These are phyloP conservation scores for Chionis minor DNA, from an alignment of 2,113 vertebrate species.

Conservation along the genomic window DNA sequence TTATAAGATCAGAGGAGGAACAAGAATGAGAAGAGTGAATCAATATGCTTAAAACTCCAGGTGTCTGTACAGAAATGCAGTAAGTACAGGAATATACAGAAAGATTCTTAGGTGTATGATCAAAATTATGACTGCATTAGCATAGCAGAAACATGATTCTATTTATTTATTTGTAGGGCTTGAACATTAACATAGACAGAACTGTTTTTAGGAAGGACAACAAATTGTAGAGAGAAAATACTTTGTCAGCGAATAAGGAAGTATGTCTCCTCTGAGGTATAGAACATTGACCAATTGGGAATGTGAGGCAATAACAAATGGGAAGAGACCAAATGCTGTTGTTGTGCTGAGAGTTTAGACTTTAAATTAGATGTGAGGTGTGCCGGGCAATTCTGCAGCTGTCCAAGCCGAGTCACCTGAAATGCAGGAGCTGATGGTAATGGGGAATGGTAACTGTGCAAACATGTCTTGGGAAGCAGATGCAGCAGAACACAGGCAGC, in stretches of 20 bases:
- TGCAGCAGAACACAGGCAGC: not conserved
- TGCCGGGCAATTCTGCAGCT: not conserved
- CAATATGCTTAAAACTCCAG: not conserved
- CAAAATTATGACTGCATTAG: not conserved
- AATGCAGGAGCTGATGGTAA: not conserved
- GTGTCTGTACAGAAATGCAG: not conserved
- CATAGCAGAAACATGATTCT: not conserved
- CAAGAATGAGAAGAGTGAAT: not conserved
- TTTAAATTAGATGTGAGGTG: not conserved
- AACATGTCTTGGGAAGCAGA: not conserved
- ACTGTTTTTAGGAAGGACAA: not conserved
- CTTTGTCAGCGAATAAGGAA: not conserved
- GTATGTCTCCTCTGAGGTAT: not conserved
- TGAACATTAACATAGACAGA: not conserved
- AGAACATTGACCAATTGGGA: not conserved
- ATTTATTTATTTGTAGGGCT: not conserved
- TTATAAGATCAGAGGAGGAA: not conserved
- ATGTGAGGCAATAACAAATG: not conserved
- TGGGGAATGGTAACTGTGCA: not conserved
- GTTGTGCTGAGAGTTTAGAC: not conserved
- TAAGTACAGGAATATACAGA: not conserved
- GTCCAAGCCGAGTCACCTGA: not conserved
- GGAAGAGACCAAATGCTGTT: not conserved
- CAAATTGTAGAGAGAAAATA: not conserved
- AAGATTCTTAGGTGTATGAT: not conserved